Evolutionary conservation across 92 coral and sea anemone species (phyloP), one percentile per base, ranked within the genome.

Genomic region (Umimayanthus chanpuru): DNA sequence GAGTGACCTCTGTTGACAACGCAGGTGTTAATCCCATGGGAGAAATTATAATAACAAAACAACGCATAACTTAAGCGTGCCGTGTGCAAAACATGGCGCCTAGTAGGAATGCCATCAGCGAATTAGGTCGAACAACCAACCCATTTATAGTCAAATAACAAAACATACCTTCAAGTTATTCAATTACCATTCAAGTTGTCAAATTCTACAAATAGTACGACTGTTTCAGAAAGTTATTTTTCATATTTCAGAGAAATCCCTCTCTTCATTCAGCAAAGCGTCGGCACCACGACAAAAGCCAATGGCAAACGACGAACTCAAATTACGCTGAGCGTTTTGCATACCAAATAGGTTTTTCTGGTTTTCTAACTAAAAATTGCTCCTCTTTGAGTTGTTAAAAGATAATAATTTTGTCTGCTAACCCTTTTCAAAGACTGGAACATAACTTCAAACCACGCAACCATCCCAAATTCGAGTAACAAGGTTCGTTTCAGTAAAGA

Each of bases 51-150:
- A 61, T 43, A 1, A 70, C 87, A 83, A 83, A 68, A 20, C 61
- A 50, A 14, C 39, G 87, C 79, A 83, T 83, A 83, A 83, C 70
- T 83, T 83, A 83, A 70, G 67, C 87, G 87, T 83, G 64, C 87
- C 87, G 87, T 83, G 87, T 83, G 87, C 87, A 83, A 83, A 78
- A 83, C 65, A 83, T 83, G 87, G 87, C 87, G 87, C 67, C 61
- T 44, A 76, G 29, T 15, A 83, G 41, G 87, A 83, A 67, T 65
- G 76, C 67, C 68, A 39, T 68, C 75, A 68, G 5, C 43, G 58
- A 82, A 41, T 43, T 43, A 21, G 23, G 64, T 47, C 36, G 40
- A 39, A 36, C 86, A 47, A 47, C 44, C 78, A 44, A 70, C 9
- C 25, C 9, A 47, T 68, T 83, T 83, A 64, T 64, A 18, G 40